Conservation (phyloP, 1,140 invertebrate genomes). For the Galleria mellonella region DNA sequence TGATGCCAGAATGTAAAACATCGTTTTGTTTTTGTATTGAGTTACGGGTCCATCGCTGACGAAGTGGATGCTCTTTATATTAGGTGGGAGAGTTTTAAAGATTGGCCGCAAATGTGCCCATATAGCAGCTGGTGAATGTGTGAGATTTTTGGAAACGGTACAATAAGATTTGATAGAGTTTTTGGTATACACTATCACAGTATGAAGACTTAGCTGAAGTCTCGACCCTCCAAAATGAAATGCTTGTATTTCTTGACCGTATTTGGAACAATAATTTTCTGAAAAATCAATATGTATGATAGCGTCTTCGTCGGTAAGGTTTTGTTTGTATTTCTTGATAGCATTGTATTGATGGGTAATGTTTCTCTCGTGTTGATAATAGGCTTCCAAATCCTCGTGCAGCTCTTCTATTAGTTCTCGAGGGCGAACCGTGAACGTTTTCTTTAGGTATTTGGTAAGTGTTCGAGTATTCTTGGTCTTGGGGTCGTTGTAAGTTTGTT, state of each 20-base stretch:
- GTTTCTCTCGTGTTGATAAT: background rate
- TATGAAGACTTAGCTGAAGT: slow-evolving; percentile 15
- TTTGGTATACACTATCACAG: slow-evolving; percentile 13
- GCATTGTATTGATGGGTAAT: slow-evolving; percentile 11
- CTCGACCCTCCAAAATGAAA: slow-evolving; percentile 19
- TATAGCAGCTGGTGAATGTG: too few species aligned
- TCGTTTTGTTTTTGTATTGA: too few species aligned
- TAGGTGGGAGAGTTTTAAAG: too few species aligned
- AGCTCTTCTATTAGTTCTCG: background rate
- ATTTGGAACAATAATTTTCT: slow-evolving; percentile 15
- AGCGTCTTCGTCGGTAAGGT: slow-evolving; percentile 8
- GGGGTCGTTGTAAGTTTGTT: slow-evolving; percentile 1
- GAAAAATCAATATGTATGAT: slow-evolving; percentile 23
- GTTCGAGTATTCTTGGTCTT: slow-evolving; percentile 4
- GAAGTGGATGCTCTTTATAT: too few species aligned
- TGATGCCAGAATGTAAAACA: too few species aligned
- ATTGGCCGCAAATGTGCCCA: too few species aligned
- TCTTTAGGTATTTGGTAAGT: slow-evolving; percentile 1
- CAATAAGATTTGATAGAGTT: slow-evolving; percentile 7
- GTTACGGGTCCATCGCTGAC: too few species aligned
- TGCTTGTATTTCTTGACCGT: slow-evolving; percentile 13
- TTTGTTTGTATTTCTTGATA: slow-evolving; percentile 13
- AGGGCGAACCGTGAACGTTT: background rate
- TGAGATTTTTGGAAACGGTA: too few species aligned
- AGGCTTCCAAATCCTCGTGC: background rate